Conservation (phyloP, 2,888 invertebrate species). For the Lasioglossum leucozonium region DNA sequence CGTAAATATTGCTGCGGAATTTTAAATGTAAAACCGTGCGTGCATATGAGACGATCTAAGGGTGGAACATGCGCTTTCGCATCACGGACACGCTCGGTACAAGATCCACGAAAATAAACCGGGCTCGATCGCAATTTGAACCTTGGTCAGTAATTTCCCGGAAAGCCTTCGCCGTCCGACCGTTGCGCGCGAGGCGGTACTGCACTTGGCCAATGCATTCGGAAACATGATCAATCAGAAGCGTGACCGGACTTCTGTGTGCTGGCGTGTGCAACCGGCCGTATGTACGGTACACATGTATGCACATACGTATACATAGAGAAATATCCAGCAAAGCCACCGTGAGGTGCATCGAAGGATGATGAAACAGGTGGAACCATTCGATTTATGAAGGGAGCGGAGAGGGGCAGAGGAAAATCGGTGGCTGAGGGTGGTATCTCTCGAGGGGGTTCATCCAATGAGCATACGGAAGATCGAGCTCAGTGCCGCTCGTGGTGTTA, state of each 20-base stretch:
- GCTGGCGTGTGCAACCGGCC: slow-evolving; percentile 34
- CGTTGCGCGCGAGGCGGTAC: neutral
- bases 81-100: neutral
- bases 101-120: slow-evolving; percentile 22
- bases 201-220: slow-evolving; percentile 32
- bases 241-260: slow-evolving; percentile 53
- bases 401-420: slow-evolving; percentile 43
- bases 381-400: slow-evolving; percentile 32
- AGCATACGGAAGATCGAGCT: slow-evolving; percentile 67
- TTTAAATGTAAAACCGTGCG: no score
- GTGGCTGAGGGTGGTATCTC: slow-evolving; percentile 24
- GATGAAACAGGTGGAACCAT: slow-evolving; percentile 57
- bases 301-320: slow-evolving; percentile 3
- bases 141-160: slow-evolving; percentile 48
- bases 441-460: slow-evolving; percentile 59
- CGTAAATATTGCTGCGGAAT: no score
- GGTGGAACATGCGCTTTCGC: slow-evolving; percentile 9
- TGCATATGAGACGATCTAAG: neutral
- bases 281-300: neutral
- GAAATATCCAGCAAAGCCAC: slow-evolving; percentile 53
- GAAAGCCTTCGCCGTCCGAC: slow-evolving; percentile 40
- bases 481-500: slow-evolving; percentile 71
- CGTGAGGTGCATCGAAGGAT: slow-evolving; percentile 33
- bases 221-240: slow-evolving; percentile 59
- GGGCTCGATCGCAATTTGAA: slow-evolving; percentile 17